These are phyloP conservation scores for Barypeithes pellucidus DNA, from an alignment of 2,888 invertebrate species.

Conservation along the genomic window DNA sequence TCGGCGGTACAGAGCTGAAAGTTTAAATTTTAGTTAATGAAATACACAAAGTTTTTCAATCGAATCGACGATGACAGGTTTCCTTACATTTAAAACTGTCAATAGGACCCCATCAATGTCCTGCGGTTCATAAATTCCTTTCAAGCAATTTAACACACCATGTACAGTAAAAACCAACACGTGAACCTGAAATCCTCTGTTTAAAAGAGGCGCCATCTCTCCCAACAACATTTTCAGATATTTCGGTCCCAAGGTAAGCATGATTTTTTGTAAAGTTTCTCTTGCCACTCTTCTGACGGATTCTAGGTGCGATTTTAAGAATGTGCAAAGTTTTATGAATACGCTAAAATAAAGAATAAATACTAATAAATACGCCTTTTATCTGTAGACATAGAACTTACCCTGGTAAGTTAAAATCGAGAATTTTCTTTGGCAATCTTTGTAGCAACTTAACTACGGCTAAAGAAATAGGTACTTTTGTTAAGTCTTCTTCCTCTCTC, in stretches of 20 bases:
- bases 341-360: constrained; percentile 72
- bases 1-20: constrained; percentile 86
- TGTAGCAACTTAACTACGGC: constrained; percentile 94
- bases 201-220: constrained; percentile 86
- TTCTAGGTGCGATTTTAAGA: constrained; percentile 90
- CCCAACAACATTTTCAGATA: constrained; percentile 85
- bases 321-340: constrained; percentile 91
- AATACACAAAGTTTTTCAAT: background rate
- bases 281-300: constrained; percentile 89
- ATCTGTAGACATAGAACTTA: no score
- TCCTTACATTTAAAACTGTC: constrained; percentile 81
- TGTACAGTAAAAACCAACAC: constrained; percentile 93
- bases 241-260: constrained; percentile 86
- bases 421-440: constrained; percentile 83
- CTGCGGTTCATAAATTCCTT: constrained; percentile 79
- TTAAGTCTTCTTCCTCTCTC: constrained; percentile 92
- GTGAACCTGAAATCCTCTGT: constrained; percentile 94
- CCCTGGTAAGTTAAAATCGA: constrained; percentile 88
- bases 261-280: constrained; percentile 94
- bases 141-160: constrained; percentile 83
- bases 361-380: constrained; percentile 49
- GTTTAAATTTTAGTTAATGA: background rate
- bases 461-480: constrained; percentile 92
- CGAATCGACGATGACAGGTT: no score
- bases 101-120: constrained; percentile 87